These are phyloP conservation scores for Prochilodus magdalenae DNA, from an alignment of 2,113 vertebrate genomes.

Conservation along the genomic window DNA sequence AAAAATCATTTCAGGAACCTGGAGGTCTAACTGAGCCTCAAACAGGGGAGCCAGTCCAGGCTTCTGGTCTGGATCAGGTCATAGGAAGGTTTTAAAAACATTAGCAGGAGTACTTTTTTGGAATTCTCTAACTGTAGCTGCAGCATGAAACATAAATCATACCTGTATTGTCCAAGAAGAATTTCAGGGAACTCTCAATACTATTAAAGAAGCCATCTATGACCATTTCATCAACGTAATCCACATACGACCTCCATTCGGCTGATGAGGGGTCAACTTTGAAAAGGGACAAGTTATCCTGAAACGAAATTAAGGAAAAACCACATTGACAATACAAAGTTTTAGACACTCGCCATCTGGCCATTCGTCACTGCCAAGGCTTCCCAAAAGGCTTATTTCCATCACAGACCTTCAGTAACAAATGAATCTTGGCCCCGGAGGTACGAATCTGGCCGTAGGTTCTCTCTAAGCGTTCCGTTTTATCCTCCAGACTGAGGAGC, in stretches of 20 bases:
- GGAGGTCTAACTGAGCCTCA: slow-evolving; percentile 85
- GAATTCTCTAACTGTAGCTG: background rate
- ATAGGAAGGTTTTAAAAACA: background rate
- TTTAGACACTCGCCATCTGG: background rate
- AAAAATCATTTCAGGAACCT: slow-evolving; percentile 85
- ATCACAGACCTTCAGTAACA: slow-evolving; percentile 82
- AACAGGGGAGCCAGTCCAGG: slow-evolving; percentile 81
- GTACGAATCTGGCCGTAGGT: slow-evolving; percentile 77
- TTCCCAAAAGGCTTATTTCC: background rate
- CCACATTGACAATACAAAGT: background rate
- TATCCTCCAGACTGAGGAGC: slow-evolving; percentile 84
- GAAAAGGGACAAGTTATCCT: slow-evolving; percentile 88
- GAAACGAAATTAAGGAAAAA: slow-evolving; percentile 31
- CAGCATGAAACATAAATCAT: slow-evolving; percentile 16
- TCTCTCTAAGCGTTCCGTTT: slow-evolving; percentile 75
- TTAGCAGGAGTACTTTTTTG: background rate
- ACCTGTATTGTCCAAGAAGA: slow-evolving; percentile 93
- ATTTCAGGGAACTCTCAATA: slow-evolving; percentile 86
- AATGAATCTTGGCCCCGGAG: slow-evolving; percentile 85
- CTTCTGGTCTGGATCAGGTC: slow-evolving; percentile 74
- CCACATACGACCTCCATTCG: slow-evolving; percentile 85
- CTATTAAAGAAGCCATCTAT: slow-evolving; percentile 88
- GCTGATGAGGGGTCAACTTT: slow-evolving; percentile 77
- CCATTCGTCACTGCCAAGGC: background rate
- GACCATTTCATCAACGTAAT: slow-evolving; percentile 88